Evolutionary conservation across 2,797 vertebrate species (phyloP).

Genomic region (Chlorospingus semifuscus): DNA sequence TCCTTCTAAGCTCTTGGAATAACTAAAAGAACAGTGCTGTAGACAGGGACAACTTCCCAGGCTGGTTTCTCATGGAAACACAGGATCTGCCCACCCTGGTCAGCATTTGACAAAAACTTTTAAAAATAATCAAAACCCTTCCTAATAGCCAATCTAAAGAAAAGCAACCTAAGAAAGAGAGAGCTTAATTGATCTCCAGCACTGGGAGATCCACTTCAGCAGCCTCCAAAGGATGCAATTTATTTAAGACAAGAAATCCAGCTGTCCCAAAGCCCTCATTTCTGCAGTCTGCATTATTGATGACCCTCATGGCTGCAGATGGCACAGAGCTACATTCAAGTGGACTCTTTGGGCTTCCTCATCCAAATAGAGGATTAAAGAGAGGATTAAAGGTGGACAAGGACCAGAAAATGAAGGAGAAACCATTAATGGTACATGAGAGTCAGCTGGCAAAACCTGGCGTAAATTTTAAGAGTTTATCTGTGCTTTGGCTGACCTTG

Average conservation of each 20-base stretch:
- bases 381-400: not conserved
- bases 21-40: not conserved
- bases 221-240: not conserved
- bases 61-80: not conserved
- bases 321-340: not conserved
- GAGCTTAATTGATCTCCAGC: not conserved
- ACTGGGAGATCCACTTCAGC: not conserved
- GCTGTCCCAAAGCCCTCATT: not conserved
- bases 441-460: not conserved
- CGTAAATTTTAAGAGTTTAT: not conserved
- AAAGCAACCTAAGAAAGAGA: not conserved
- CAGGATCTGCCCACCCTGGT: too few relatives aligned
- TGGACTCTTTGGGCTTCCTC: not conserved
- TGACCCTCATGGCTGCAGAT: not conserved
- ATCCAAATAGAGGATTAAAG: not conserved
- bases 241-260: slow-evolving; percentile 2
- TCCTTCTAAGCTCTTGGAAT: not conserved
- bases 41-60: not conserved
- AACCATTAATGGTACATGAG: accelerated
- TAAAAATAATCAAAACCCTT: not conserved
- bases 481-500: not conserved
- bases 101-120: not conserved
- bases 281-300: slow-evolving; percentile 4
- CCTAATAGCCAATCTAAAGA: not conserved
- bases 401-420: not conserved